Percentiles rank a stretch among this genome's conserved stretches.
phyloP scores from a whole-genome alignment of 2,888 invertebrate genomes.

The Norana najaformis region DNA sequence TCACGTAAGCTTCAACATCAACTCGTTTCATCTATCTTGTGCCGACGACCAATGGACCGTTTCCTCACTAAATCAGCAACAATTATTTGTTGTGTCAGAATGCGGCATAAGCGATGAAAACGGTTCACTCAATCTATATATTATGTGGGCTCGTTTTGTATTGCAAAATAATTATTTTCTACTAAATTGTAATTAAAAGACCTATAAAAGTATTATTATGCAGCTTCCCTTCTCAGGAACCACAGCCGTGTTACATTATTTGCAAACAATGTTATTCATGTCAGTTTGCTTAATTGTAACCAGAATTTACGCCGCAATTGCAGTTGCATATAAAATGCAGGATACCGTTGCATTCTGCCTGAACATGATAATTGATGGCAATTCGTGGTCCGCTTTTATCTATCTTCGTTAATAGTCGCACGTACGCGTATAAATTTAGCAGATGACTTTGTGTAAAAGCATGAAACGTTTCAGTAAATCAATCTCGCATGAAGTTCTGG shows the following conservation, averaged over 20 bases:
- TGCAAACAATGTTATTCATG: background rate
- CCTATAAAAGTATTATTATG: background rate
- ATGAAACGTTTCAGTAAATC: background rate
- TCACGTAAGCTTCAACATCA: no score
- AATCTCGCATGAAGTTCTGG: background rate
- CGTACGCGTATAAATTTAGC: background rate
- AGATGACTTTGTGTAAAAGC: background rate
- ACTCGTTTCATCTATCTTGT: no score
- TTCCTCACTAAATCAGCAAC: no score
- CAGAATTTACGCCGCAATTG: background rate
- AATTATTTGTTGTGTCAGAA: no score
- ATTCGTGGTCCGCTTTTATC: background rate
- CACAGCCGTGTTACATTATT: background rate
- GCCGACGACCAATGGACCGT: no score
- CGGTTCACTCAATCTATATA: no score
- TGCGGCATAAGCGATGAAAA: no score
- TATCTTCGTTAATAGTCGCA: background rate
- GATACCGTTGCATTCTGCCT: background rate
- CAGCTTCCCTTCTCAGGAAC: background rate
- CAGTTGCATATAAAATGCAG: background rate
- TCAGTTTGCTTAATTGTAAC: background rate
- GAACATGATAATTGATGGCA: background rate
- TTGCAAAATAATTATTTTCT: background rate
- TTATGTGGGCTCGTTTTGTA: background rate
- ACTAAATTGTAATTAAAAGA: background rate